A percentile compares a stretch with the other conserved stretches of the same genome.
These are phyloP conservation scores for Polydrusus pterygomalis DNA, from an alignment of 2,888 invertebrate species.

Conservation along the genomic window DNA sequence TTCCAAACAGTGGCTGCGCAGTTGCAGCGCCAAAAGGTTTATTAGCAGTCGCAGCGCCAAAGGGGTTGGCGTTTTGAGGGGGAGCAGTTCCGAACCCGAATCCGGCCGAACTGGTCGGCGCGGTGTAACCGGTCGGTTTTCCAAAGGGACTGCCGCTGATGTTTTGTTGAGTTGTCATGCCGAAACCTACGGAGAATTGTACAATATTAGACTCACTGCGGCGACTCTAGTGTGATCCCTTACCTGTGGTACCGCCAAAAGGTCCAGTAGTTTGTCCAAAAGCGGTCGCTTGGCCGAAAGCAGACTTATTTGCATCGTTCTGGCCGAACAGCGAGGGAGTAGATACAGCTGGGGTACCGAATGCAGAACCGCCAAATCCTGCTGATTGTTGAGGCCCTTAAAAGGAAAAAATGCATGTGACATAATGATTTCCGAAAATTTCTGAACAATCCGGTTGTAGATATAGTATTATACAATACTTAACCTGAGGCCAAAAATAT, in stretches of 20 bases:
- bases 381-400: conserved; percentile 68
- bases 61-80: conserved; percentile 64
- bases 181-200: conserved; percentile 50
- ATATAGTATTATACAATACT: no score
- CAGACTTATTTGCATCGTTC: conserved; percentile 67
- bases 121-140: conserved; percentile 65
- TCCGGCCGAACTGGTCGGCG: conserved; percentile 61
- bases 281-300: conserved; percentile 75
- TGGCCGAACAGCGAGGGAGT: conserved; percentile 75
- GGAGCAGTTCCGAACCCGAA: conserved; percentile 73
- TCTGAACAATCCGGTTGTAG: no score
- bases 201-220: not conserved
- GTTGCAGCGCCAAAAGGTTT: conserved; percentile 74
- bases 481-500: no score
- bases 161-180: conserved; percentile 56
- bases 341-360: conserved; percentile 72
- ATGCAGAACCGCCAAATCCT: conserved; percentile 69
- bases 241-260: conserved; percentile 72
- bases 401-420: conserved; percentile 61
- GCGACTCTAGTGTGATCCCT: not conserved
- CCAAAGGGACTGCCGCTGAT: conserved; percentile 59
- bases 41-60: conserved; percentile 69
- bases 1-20: conserved; percentile 65
- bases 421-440: no score
- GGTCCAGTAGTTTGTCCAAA: conserved; percentile 79